Evolutionary conservation across 2,113 vertebrate species (phyloP), one percentile per base, ranked within the genome.

Genomic region (Geococcyx californianus): DNA sequence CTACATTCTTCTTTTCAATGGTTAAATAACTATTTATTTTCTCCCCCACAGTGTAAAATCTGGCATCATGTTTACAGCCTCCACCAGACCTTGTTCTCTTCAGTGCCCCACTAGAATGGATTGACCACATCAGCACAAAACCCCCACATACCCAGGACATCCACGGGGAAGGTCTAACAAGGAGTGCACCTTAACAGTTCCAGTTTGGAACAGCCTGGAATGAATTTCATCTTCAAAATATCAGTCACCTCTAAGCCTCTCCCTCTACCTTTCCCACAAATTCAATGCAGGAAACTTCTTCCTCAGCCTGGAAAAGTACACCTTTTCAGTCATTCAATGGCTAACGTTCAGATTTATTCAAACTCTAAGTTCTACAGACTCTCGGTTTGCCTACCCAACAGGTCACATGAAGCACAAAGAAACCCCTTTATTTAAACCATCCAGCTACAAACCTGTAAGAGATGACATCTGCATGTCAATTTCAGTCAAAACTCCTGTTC

Each of bases 401-500:
- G 16, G 13, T 20, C 42, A 75, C 4, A 8, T 5, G 8, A 78
- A 67, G 13, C 58, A 80, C 42, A 67, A 42, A 70, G 45, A 82
- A 63, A 93, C 16, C 4, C 9, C 5, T 86, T 33, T 42, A 42
- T 28, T 56, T 33, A 28, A 75, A 87, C 42, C 8, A 62, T 5
- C 13, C 1, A 3, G 12, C 62, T 67, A 29, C 59, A 81, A 76
- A 31, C 33, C 44, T 56, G 19, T 11, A 47, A 34, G 13, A 81
- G 49, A 44, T 3, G 0, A 74, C 76, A 76, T 3, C 23, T 1
- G 8, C 6, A 16, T 6, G 2, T 25, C 31, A 38, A 21, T 47
- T 88, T 68, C 34, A 85, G 62, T 59, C 52, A 70, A 31, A 75
- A 24, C 1, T 13, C 21, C 16, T 51, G 25, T 31, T 68, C 10